phyloP scores from a whole-genome alignment of 2,797 vertebrate genomes.

The Pipistrellus nathusii region DNA sequence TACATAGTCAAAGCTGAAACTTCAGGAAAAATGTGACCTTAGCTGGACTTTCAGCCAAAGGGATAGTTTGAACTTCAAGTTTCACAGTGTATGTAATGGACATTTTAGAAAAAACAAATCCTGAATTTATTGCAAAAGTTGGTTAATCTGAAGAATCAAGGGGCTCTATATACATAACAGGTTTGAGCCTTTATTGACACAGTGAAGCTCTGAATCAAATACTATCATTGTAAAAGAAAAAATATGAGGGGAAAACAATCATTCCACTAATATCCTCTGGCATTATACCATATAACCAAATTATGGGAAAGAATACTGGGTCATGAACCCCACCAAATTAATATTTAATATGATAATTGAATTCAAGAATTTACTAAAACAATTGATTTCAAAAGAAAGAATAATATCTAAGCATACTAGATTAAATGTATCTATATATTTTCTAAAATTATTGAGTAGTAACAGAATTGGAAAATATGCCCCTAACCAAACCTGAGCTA shows the following conservation, averaged over 20 bases:
- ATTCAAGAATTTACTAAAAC: conserved; percentile 18
- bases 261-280: not conserved
- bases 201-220: not conserved
- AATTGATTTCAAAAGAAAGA: not conserved
- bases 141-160: not conserved
- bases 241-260: not conserved
- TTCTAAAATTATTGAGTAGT: not conserved
- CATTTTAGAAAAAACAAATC: not conserved
- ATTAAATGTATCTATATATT: not conserved
- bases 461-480: not conserved
- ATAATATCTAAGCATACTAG: not conserved
- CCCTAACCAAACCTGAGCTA: not conserved
- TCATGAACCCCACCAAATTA: not conserved
- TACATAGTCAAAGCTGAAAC: not conserved
- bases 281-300: not conserved
- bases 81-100: not conserved
- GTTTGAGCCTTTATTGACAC: not conserved
- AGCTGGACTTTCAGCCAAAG: not conserved
- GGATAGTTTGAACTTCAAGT: not conserved
- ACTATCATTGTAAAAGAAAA: not conserved
- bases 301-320: not conserved
- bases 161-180: not conserved
- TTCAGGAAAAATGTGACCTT: not conserved
- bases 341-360: not conserved
- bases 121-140: not conserved